Conservation (phyloP, 1,140 invertebrate genomes). For the Paraescarpia echinospica region DNA sequence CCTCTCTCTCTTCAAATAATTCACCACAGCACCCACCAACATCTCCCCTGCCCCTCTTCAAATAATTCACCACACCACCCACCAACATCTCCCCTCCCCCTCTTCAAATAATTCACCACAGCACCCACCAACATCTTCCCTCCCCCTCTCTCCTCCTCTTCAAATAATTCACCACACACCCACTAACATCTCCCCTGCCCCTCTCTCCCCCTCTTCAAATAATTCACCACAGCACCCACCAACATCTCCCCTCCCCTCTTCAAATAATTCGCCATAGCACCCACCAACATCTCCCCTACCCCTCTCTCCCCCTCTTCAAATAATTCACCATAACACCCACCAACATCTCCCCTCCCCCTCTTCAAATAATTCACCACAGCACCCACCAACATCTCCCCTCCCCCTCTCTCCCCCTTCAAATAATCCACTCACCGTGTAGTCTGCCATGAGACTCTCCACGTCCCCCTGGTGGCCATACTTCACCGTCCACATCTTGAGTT, state of each 20-base stretch:
- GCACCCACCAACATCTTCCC: no score
- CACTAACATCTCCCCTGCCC: no score
- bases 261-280: no score
- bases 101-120: no score
- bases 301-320: background rate
- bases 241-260: no score
- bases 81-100: no score
- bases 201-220: no score
- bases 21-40: background rate
- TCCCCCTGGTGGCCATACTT: constrained; percentile 85
- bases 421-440: constrained; percentile 65
- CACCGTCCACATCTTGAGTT: constrained; percentile 82
- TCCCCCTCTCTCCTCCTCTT: no score
- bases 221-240: no score
- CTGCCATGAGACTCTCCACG: constrained; percentile 79
- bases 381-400: background rate
- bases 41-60: no score
- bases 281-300: background rate
- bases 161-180: no score
- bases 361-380: background rate
- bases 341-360: no score
- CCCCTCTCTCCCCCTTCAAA: background rate
- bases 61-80: background rate
- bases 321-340: background rate
- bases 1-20: background rate